Evolutionary conservation across 2,888 invertebrate genomes (phyloP).

Genomic region (Trimorus sp.): DNA sequence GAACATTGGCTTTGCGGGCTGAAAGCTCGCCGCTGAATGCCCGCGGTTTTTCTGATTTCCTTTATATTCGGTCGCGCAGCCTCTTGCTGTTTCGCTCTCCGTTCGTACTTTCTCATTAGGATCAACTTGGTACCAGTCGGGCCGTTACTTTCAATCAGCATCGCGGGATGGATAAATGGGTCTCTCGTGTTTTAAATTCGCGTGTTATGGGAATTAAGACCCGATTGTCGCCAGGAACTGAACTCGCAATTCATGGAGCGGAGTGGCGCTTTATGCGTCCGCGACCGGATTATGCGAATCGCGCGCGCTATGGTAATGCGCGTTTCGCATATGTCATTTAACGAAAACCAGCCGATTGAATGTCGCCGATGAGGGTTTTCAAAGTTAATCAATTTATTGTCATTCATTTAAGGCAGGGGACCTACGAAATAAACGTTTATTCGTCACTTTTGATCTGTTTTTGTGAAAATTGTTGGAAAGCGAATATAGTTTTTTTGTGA

Average conservation of each 20-base stretch:
- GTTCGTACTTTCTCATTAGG: conserved; percentile 52
- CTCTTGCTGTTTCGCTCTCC: conserved; percentile 52
- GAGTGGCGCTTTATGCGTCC: neutral
- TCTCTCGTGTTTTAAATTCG: conserved; percentile 20
- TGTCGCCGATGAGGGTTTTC: no score
- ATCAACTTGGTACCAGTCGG: conserved; percentile 46
- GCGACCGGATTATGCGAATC: no score
- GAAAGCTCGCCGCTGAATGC: conserved; percentile 69
- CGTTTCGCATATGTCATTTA: no score
- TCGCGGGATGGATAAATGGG: conserved; percentile 44
- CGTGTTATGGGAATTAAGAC: neutral
- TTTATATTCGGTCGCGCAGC: conserved; percentile 42
- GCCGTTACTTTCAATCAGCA: conserved; percentile 64
- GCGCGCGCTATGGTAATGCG: no score
- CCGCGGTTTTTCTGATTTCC: conserved; percentile 55
- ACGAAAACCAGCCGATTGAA: no score
- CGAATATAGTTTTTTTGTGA: no score
- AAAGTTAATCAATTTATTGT: no score
- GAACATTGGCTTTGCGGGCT: conserved; percentile 72
- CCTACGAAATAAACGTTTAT: no score
- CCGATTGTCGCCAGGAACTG: neutral
- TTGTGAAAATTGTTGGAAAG: no score
- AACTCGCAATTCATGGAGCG: neutral
- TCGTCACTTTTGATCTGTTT: no score
- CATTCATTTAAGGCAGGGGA: no score